A percentile compares a stretch with the other conserved stretches of the same genome.
phyloP scores from a whole-genome alignment of 2,888 invertebrate genomes.

The Aquatica leii region DNA sequence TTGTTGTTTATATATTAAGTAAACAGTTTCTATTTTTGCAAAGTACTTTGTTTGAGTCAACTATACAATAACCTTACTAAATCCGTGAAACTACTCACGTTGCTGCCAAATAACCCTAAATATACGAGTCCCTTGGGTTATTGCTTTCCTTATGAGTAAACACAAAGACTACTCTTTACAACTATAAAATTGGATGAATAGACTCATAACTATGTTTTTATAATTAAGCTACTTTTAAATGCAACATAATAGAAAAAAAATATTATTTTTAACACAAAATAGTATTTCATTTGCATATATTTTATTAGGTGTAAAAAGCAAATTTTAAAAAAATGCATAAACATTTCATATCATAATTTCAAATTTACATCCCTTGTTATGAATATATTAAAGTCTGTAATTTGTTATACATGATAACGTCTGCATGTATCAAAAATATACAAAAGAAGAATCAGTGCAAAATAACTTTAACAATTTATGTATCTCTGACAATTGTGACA shows the following conservation, averaged over 20 bases:
- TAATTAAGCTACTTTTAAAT: not conserved
- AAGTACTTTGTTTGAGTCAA: conserved; percentile 27
- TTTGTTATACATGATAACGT: too few relatives aligned
- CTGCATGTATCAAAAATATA: too few relatives aligned
- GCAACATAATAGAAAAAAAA: not conserved
- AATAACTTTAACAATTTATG: too few relatives aligned
- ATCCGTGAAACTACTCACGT: conserved; percentile 43
- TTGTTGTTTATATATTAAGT: too few relatives aligned
- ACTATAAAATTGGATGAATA: not conserved
- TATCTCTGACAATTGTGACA: too few relatives aligned
- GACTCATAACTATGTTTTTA: not conserved
- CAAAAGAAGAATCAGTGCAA: too few relatives aligned
- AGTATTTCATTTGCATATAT: too few relatives aligned
- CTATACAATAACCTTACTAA: conserved; percentile 44
- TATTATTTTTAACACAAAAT: not conserved
- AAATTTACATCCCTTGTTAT: too few relatives aligned
- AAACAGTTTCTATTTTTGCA: conserved; percentile 1
- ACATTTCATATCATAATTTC: too few relatives aligned
- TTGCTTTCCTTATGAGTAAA: conserved; percentile 45
- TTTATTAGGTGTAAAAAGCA: too few relatives aligned
- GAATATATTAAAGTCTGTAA: too few relatives aligned
- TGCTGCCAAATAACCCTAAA: conserved; percentile 41
- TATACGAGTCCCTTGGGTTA: conserved; percentile 44
- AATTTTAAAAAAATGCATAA: too few relatives aligned
- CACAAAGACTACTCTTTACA: conserved; percentile 14